A percentile compares a stretch with the other conserved stretches of the same genome.
Conservation (phyloP, 1,140 invertebrate species). For the Drosophila kurseongensis region DNA sequence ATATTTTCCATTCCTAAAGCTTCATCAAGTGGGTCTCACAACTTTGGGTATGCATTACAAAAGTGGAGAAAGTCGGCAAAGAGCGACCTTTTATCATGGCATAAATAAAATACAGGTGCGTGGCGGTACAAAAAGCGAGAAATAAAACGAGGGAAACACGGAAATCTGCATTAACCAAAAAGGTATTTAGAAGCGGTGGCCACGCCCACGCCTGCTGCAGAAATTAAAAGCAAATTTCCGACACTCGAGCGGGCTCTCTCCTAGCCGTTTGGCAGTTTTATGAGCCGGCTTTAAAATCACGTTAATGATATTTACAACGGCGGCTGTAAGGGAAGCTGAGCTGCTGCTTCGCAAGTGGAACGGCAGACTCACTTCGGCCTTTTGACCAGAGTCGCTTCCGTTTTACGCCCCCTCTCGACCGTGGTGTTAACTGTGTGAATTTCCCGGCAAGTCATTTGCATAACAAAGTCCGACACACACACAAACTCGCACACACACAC, state of each 20-base stretch:
- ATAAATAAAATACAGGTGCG: slow-evolving; percentile 68
- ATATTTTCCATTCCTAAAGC: background rate
- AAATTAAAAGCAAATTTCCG: slow-evolving; percentile 79
- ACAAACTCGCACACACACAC: slow-evolving; percentile 29
- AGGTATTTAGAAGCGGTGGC: slow-evolving; percentile 50
- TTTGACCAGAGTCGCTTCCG: slow-evolving; percentile 59
- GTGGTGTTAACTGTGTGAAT: slow-evolving; percentile 78
- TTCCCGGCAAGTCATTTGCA: slow-evolving; percentile 75
- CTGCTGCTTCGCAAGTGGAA: slow-evolving; percentile 64
- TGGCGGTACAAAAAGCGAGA: slow-evolving; percentile 4
- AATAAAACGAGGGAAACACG: slow-evolving; percentile 1
- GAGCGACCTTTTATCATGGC: slow-evolving; percentile 32
- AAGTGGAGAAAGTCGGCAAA: slow-evolving; percentile 15
- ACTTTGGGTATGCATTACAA: slow-evolving; percentile 4
- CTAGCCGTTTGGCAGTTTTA: slow-evolving; percentile 59
- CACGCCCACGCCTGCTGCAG: slow-evolving; percentile 49
- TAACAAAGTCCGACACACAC: slow-evolving; percentile 69
- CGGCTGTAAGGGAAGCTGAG: slow-evolving; percentile 43
- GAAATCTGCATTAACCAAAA: slow-evolving; percentile 64
- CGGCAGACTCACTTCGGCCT: slow-evolving; percentile 35
- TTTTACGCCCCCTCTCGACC: slow-evolving; percentile 25
- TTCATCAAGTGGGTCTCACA: background rate
- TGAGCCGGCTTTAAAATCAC: slow-evolving; percentile 79
- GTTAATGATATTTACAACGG: slow-evolving; percentile 81
- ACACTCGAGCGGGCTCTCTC: slow-evolving; percentile 55